phyloP scores from a whole-genome alignment of 37 sponge, comb jelly and placozoan species.

The Trichoplax adhaerens region DNA sequence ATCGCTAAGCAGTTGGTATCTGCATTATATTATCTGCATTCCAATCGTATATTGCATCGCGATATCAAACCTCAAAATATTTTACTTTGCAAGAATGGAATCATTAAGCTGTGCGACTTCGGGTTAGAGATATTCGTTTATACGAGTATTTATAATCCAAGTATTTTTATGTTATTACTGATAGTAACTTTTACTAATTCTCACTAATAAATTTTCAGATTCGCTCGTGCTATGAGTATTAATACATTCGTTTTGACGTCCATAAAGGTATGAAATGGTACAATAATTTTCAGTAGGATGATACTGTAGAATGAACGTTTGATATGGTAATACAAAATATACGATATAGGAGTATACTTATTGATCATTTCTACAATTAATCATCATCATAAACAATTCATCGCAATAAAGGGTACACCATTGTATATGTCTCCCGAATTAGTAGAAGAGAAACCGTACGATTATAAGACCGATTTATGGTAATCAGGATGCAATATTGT shows the following conservation, averaged over 20 bases:
- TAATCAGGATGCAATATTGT: not conserved
- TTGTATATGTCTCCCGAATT: conserved; percentile 95
- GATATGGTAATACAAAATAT: no score
- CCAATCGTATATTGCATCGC: conserved; percentile 75
- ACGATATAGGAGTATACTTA: no score
- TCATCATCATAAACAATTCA: no score
- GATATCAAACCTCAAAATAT: conserved; percentile 99
- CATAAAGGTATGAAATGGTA: conserved; percentile 38
- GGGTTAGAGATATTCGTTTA: conserved; percentile 23
- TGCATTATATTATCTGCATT: conserved; percentile 80
- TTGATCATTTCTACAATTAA: no score
- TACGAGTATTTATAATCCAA: no score
- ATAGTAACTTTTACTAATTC: no score
- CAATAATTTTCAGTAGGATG: no score
- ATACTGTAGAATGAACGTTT: no score
- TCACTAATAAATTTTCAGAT: conserved; percentile 7
- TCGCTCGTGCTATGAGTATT: conserved; percentile 79
- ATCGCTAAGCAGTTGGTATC: conserved; percentile 81
- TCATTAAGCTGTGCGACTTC: conserved; percentile 83
- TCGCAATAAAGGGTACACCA: conserved; percentile 49
- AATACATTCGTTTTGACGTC: conserved; percentile 80
- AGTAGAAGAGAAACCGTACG: conserved; percentile 82
- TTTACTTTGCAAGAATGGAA: conserved; percentile 63
- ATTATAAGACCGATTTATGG: conserved; percentile 89
- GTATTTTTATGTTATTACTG: no score